phyloP scores from a whole-genome alignment of 2,113 vertebrate species.

The Crotalus tigris region DNA sequence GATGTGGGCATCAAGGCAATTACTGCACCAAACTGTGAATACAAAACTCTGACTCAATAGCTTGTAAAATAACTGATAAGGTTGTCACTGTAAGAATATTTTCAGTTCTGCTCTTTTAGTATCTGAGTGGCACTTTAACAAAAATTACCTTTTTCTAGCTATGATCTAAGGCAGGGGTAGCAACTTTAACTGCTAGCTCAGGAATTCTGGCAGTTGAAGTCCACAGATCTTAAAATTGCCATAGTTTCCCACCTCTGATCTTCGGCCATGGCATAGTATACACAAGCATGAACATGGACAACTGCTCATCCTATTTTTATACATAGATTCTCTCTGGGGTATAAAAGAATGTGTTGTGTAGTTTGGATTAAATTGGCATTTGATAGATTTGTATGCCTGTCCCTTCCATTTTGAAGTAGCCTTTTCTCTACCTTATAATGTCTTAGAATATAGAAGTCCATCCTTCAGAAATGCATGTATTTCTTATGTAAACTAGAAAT shows the following conservation, averaged over 20 bases:
- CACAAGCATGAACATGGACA: neutral
- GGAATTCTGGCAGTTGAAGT: neutral
- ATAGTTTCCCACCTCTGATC: neutral
- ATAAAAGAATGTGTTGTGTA: constrained; percentile 12
- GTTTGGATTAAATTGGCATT: constrained; percentile 35
- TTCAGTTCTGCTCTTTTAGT: neutral
- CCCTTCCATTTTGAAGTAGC: neutral
- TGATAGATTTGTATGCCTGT: constrained; percentile 25
- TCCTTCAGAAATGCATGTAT: neutral
- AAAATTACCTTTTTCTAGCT: constrained; percentile 17
- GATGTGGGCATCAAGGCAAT: neutral
- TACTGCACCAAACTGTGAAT: neutral
- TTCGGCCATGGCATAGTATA: neutral
- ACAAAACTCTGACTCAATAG: neutral
- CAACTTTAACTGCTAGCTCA: neutral
- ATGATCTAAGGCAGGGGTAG: neutral
- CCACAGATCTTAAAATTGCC: neutral
- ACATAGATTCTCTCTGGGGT: neutral
- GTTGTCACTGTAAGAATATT: neutral
- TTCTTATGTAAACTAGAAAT: neutral
- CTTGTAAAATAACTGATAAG: neutral
- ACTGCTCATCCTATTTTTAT: neutral
- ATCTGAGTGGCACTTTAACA: neutral
- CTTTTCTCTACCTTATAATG: constrained; percentile 7
- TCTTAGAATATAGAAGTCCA: neutral